Evolutionary conservation across 2,113 vertebrate species (phyloP).

Genomic region (Sterna hirundo): DNA sequence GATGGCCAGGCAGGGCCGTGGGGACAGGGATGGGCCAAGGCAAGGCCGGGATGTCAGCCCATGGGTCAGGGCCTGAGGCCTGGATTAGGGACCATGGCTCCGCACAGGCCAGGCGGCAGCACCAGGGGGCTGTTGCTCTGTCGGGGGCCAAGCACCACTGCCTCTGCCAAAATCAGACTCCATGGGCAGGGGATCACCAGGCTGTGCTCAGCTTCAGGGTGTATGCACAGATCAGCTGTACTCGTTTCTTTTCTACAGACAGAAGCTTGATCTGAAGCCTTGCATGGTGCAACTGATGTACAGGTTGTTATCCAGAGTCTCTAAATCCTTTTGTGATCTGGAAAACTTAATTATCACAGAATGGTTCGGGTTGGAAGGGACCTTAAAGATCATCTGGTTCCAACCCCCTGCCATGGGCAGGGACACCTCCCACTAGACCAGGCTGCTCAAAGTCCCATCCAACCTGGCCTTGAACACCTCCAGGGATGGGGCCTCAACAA

Average conservation of each 20-base stretch:
- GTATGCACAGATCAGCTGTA: neutral
- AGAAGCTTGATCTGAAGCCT: neutral
- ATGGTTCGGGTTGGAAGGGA: no score
- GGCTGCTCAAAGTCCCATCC: no score
- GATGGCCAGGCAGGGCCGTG: neutral
- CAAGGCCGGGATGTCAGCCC: neutral
- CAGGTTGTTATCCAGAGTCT: neutral
- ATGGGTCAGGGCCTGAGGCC: accelerated
- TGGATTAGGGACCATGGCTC: no score
- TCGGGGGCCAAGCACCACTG: neutral
- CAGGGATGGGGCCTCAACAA: no score
- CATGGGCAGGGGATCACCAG: neutral
- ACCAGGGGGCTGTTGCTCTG: accelerated
- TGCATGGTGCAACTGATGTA: neutral
- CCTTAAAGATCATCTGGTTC: no score
- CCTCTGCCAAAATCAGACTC: neutral
- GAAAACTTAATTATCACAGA: neutral
- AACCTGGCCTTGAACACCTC: no score
- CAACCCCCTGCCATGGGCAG: no score
- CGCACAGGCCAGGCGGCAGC: neutral
- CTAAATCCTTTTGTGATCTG: neutral
- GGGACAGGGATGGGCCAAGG: neutral
- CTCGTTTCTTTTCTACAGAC: neutral
- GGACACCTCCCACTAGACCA: no score
- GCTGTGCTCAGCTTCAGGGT: neutral